A percentile compares a stretch with the other conserved stretches of the same genome.
Evolutionary conservation across 2,113 vertebrate genomes (phyloP).

Genomic region (Campylomormyrus tamandua): DNA sequence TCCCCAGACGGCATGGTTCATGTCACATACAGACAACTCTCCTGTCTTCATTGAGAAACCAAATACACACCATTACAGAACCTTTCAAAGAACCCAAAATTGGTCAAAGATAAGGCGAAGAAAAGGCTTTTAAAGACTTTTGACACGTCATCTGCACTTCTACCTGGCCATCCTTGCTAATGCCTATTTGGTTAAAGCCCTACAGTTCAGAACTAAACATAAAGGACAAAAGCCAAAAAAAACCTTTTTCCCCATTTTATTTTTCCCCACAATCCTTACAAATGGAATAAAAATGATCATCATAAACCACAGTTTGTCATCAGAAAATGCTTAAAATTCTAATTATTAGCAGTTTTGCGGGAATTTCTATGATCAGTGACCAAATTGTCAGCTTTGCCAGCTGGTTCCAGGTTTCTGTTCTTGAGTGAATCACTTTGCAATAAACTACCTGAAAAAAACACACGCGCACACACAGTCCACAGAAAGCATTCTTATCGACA

Average conservation of each 20-base stretch:
- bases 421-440: not conserved
- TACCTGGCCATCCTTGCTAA: too few relatives aligned
- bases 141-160: too few relatives aligned
- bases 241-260: not conserved
- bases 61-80: slow-evolving; percentile 17
- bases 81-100: slow-evolving; percentile 24
- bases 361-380: not conserved
- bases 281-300: not conserved
- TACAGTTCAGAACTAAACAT: too few relatives aligned
- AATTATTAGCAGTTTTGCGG: not conserved
- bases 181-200: too few relatives aligned
- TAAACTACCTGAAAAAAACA: not conserved
- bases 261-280: not conserved
- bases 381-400: not conserved
- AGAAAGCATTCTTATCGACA: not conserved
- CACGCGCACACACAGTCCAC: not conserved
- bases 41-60: slow-evolving; percentile 21
- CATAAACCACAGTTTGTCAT: not conserved
- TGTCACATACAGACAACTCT: slow-evolving; percentile 6
- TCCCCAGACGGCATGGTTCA: not conserved
- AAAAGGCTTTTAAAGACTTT: not conserved
- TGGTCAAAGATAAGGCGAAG: not conserved
- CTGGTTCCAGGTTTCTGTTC: not conserved
- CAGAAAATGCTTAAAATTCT: not conserved
- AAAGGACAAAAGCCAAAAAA: not conserved